Evolutionary conservation across 2,113 vertebrate species (phyloP).

Genomic region (Neolamprologus falcicula): DNA sequence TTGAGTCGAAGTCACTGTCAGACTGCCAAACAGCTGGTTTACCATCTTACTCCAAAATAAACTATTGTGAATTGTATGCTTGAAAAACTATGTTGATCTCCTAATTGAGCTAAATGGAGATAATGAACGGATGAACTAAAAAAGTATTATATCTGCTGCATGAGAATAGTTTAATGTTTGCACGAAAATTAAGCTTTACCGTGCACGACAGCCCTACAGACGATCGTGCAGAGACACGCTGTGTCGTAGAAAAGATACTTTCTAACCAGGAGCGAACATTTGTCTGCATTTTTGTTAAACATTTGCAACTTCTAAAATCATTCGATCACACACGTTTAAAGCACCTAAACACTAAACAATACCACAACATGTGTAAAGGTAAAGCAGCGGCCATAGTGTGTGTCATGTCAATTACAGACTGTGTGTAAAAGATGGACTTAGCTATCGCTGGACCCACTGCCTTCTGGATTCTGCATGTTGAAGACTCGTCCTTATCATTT

Average conservation of each 20-base stretch:
- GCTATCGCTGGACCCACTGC: neutral
- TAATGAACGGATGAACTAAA: neutral
- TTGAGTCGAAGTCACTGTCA: neutral
- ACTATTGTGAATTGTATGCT: neutral
- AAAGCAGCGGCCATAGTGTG: rapidly evolving
- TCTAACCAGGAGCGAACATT: neutral
- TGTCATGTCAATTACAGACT: neutral
- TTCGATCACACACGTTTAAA: neutral
- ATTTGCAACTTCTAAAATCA: neutral
- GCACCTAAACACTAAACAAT: neutral
- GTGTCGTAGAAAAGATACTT: neutral
- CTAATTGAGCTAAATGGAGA: neutral
- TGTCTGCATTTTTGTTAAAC: neutral
- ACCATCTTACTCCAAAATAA: neutral
- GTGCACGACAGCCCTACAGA: neutral
- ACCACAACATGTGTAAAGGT: neutral
- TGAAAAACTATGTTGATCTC: neutral
- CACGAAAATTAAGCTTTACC: neutral
- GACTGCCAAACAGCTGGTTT: neutral
- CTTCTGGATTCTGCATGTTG: neutral
- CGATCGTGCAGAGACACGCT: rapidly evolving
- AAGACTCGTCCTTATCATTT: neutral
- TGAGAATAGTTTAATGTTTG: neutral
- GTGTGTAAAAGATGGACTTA: rapidly evolving
- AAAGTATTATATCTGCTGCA: neutral